Evolutionary conservation across 2,113 vertebrate species (phyloP), one percentile per base, ranked within the genome.

Genomic region (Syngnathoides biaculeatus): DNA sequence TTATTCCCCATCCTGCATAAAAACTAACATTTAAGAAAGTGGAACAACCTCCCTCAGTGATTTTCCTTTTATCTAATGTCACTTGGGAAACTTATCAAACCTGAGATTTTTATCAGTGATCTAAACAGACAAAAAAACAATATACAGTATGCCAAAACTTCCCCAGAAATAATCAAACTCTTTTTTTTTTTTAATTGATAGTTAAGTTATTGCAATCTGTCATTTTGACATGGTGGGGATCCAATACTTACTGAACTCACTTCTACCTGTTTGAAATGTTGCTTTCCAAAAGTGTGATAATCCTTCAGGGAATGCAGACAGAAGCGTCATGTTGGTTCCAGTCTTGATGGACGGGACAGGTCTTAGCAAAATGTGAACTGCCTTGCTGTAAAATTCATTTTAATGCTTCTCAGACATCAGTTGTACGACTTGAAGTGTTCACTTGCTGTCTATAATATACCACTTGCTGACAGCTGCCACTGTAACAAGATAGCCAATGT

Each of bases 381-480:
- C 13, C 55, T 57, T 2, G 26, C 26, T 9, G 4, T 55, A 55
- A 24, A 26, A 24, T 22, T 55, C 24, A 17, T 57, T 52, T 20
- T 27, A 5, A 43, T 26, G 60, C 38, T 26, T 26, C 14, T 26
- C 39, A 3, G 39, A 62, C 22, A 62, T 22, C 39, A 43, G 43
- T 43, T 43, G 39, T 24, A 26, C 43, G 55, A 57, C 43, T 5
- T 3, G 14, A 62, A 62, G 14, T 62, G 55, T 57, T 57, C 55
- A 30, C 60, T 43, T 61, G 35, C 38, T 8, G 39, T 24, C 39
- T 15, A 62, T 42, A 43, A 42, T 26, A 9, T 17, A 17, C 55
- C 55, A 57, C 55, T 43, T 45, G 40, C 60, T 43, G 60, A 62
- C 60, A 62, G 39, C 39, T 62, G 39, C 60, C 60, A 62, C 22